Base-by-base conservation (phyloP, 2,888 invertebrate genomes). In the Lepetodrilus schrolli region DNA sequence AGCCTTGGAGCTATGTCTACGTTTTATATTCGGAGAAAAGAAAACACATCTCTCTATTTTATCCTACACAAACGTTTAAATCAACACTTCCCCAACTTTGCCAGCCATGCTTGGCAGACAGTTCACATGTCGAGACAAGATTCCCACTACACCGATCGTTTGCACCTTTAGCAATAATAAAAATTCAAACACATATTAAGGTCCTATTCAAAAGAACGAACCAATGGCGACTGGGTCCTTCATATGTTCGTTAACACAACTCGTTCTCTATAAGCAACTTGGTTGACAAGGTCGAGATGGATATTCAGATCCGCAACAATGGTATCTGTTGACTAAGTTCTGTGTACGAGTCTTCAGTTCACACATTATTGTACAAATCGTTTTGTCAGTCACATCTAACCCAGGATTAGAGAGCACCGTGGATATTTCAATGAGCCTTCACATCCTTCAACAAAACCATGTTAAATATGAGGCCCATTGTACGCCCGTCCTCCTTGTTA, bases 111-210 rank as follows among this genome's bases (percentile, higher is more conserved):
- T 58, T 58, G 23, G 23, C 26, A 58, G 26, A 30, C 34, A 13
- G n/a, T 7, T 2, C 43, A 17, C 17, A 43, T 43, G 17, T 43
- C n/a, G 43, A 13, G 17, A 43, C 43, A 58, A 30, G n/a, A 30
- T 4, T 30, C 30, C 17, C 17, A 17, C 23, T n/a, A n/a, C n/a
- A n/a, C n/a, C n/a, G n/a, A n/a, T 43, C 43, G 8, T 34, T 58
- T 34, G 58, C 58, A 58, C 58, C 58, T 58, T 58, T 34, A 17
- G 8, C 10, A 58, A 30, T 30, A 50, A 58, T 58, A 58, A 23
- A 58, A 58, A 58, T 58, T 58, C 34, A 58, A 58, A 58, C 58
- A 58, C 58, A 58, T 26, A 58, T 58, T 58, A 58, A n/a, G 30
- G 17, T 58, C 34, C 58, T 58, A 30, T 58, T 58, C 58, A 58